Evolutionary conservation across 1,140 invertebrate species (phyloP), one percentile per base, ranked within the genome.

Genomic region (Hyposmocoma kahamanoa): DNA sequence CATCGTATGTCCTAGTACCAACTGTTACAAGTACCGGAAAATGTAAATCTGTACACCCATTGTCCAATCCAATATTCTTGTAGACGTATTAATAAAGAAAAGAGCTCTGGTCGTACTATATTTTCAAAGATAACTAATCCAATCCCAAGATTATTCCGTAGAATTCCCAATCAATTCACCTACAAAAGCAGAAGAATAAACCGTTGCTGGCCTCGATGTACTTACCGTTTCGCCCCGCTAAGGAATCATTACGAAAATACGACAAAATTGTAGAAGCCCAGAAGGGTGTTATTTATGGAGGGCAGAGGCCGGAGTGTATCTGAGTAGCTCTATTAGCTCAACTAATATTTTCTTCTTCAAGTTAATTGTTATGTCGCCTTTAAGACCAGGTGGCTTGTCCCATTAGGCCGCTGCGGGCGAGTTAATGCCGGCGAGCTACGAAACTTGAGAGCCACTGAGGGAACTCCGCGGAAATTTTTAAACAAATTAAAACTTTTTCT

Each of bases 401-500:
- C 74, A 77, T 84, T 84, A 77, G 67, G 67, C 62, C 58, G 64
- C 72, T 58, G 61, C 62, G 54, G 67, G 69, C 67, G 51, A 75
- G 45, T 67, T 73, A 76, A 72, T 80, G 55, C 69, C 53, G 47
- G 39, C 53, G n/a, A n/a, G n/a, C 56, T 69, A 72, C 63, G 68
- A 70, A 81, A 78, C 70, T 72, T 61, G 67, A 72, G 63, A 67
- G 53, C 50, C 59, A 62, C 60, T 50, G 59, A 49, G 64, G 62
- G 62, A 74, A 67, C 61, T 66, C 64, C 63, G 61, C 65, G 66
- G 70, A 82, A 83, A 81, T 83, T 78, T 83, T 84, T 84, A 81
- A 84, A 80, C 81, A 81, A 84, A 81, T 82, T 82, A 80, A 82
- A 84, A 84, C 68, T 79, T 84, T 81, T 74, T 66, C 72, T 69